A percentile compares a stretch with the other conserved stretches of the same genome.
phyloP scores from a whole-genome alignment of 1,140 invertebrate genomes.

The Diabrotica undecimpunctata region DNA sequence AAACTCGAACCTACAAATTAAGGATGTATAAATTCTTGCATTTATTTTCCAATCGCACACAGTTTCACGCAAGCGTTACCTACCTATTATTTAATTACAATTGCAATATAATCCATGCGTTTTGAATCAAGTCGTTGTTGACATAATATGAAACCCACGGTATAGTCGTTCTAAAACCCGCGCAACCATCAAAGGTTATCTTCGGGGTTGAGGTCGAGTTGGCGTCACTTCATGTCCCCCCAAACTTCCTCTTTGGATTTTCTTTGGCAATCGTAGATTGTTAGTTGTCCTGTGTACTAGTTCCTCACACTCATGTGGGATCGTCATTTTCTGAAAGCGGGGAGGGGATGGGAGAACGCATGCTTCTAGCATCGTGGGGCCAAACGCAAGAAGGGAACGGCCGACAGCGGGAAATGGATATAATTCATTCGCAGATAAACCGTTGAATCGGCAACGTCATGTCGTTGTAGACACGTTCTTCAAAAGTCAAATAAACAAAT shows the following conservation, averaged over 20 bases:
- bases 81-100: too few species aligned
- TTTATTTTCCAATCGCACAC: too few species aligned
- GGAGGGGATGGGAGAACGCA: constrained; percentile 36
- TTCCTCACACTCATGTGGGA: constrained; percentile 25
- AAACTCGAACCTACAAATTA: too few species aligned
- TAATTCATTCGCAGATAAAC: constrained; percentile 17
- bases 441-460: constrained; percentile 5
- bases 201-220: constrained; percentile 38
- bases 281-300: constrained; percentile 24
- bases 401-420: constrained; percentile 38
- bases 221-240: constrained; percentile 25
- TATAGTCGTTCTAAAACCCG: constrained; percentile 4
- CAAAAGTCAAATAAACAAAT: neutral
- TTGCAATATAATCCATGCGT: too few species aligned
- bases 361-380: constrained; percentile 32
- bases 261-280: constrained; percentile 37
- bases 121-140: neutral
- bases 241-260: constrained; percentile 22
- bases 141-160: constrained; percentile 5
- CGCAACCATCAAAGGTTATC: constrained; percentile 31
- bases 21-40: too few species aligned
- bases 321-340: constrained; percentile 10
- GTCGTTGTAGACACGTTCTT: constrained; percentile 13
- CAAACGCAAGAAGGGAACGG: constrained; percentile 34
- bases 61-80: too few species aligned